Evolutionary conservation across 2,888 invertebrate species (phyloP), one percentile per base, ranked within the genome.

Genomic region (Hirtodrosophila cameraria): DNA sequence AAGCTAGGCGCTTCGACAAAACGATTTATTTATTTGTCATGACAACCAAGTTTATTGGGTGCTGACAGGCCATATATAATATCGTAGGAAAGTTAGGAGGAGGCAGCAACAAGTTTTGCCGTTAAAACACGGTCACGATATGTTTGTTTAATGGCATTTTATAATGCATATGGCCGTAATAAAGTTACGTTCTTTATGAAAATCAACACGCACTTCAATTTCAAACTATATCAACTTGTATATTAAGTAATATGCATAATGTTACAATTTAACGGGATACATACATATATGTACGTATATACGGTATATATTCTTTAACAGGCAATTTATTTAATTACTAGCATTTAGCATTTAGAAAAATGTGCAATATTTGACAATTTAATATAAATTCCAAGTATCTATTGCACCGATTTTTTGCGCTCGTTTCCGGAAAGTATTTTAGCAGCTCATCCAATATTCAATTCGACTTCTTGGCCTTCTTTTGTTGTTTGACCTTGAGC

Each of bases 401-500:
- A 30, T 45, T 50, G 55, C 58, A 33, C 45, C 38, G 42, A 8
- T 15, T 46, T 33, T 46, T 33, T 23, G 16, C 18, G 35, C 8
- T 35, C 33, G 20, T 23, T 42, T 53, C 49, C 28, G 48, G 35
- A 61, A n/a, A 61, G 43, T 54, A 45, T 36, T n/a, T n/a, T 38
- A 9, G 30, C 50, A 18, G n/a, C 55, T 45, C n/a, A 9, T 16
- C 9, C 28, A 35, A 20, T 15, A 15, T 15, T 67, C 12, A 89
- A 53, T 89, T 88, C 5, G 79, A 58, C 62, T 89, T 89, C 90
- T 96, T 96, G 88, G 95, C 95, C 92, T 96, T 97, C 88, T 95
- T 95, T 90, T 94, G 92, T 85, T 95, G 95, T 89, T 96, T 97
- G 59, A 93, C 92, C 87, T 94, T 95, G 87, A 93, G 94, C 91